These are phyloP conservation scores for Berghia stephanieae DNA, from an alignment of 1,140 invertebrate genomes.

Conservation along the genomic window DNA sequence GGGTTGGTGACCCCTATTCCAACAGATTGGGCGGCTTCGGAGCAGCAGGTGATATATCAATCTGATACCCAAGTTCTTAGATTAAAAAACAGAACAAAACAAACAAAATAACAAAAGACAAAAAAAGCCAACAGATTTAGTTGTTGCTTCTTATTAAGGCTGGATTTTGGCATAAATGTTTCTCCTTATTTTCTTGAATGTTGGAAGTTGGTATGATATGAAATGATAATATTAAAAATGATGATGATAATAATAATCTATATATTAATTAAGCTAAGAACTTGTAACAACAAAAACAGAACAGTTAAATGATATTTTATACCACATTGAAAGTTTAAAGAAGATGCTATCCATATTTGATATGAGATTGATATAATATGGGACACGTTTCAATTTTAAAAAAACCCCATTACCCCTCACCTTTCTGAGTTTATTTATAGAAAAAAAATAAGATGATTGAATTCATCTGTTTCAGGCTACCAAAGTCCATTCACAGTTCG, in stretches of 20 bases:
- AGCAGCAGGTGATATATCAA: background rate
- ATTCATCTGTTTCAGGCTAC: conserved; percentile 19
- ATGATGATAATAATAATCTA: background rate
- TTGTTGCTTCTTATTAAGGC: background rate
- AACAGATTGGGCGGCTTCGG: conserved; percentile 40
- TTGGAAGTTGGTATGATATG: background rate
- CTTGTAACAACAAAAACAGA: too few species aligned
- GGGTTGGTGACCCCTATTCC: background rate
- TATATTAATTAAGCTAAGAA: background rate
- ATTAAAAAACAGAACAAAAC: conserved; percentile 16
- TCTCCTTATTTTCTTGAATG: background rate
- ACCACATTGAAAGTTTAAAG: too few species aligned
- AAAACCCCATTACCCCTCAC: too few species aligned
- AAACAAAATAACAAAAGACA: background rate
- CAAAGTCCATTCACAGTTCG: conserved; percentile 18
- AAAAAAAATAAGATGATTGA: too few species aligned
- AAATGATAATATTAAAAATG: too few species aligned
- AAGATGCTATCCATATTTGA: too few species aligned
- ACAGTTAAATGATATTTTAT: too few species aligned
- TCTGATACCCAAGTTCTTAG: conserved; percentile 16
- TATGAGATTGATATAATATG: too few species aligned
- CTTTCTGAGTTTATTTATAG: too few species aligned
- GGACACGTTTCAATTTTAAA: too few species aligned
- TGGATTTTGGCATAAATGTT: background rate
- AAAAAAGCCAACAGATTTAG: background rate